Percentiles rank a stretch among this genome's conserved stretches.
phyloP scores from a whole-genome alignment of 2,888 invertebrate species.

The Eupithecia pulchellata region DNA sequence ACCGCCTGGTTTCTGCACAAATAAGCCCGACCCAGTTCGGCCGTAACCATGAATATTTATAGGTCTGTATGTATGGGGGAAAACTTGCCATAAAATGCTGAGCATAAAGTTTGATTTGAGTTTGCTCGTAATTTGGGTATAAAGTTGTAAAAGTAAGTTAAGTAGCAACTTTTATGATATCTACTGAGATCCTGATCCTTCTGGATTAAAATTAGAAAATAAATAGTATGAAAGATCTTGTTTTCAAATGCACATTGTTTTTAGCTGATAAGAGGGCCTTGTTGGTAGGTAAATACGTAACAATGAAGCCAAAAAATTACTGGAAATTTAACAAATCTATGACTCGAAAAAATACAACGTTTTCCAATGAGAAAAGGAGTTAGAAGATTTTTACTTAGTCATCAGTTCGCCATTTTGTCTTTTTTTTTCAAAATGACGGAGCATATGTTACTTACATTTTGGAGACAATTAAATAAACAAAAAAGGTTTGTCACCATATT shows the following conservation, averaged over 20 bases:
- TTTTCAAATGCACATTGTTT: background rate
- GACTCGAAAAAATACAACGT: no score
- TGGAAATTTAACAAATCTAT: no score
- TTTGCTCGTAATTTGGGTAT: constrained; percentile 28
- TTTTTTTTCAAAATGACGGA: no score
- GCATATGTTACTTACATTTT: no score
- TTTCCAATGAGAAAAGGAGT: no score
- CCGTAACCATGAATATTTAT: constrained; percentile 36
- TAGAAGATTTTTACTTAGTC: no score
- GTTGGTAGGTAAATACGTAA: background rate
- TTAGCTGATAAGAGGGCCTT: background rate
- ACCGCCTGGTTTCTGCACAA: background rate
- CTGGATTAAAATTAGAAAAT: background rate
- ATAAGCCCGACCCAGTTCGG: constrained; percentile 18
- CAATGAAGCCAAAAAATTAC: background rate
- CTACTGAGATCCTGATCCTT: background rate
- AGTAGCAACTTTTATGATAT: constrained; percentile 7
- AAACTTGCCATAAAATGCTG: constrained; percentile 36
- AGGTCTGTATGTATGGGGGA: constrained; percentile 29
- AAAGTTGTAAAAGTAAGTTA: constrained; percentile 25
- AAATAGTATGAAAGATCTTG: background rate
- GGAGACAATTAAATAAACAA: no score
- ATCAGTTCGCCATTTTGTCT: no score
- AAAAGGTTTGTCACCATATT: no score
- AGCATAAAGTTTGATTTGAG: constrained; percentile 35